Base-by-base conservation (phyloP, 2,113 vertebrate genomes). In the Ochotona princeps region DNA sequence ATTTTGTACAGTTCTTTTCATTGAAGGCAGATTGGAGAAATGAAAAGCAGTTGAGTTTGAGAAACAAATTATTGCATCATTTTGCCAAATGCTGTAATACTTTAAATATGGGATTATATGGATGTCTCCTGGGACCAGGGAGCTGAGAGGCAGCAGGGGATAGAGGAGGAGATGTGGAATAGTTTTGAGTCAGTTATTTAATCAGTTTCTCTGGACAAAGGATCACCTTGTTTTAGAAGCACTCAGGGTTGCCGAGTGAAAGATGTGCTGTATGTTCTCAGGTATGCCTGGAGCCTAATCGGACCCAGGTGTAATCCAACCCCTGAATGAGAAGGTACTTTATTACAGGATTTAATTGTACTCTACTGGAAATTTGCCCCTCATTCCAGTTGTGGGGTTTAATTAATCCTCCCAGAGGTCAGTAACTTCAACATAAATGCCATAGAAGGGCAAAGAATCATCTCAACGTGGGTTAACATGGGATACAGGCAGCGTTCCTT, bases 351-450 rank as follows among this genome's bases (percentile, higher is more conserved):
- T 75, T 91, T 92, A 78, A 90, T 88, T 80, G 28, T 60, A 70
- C 66, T 92, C 61, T 30, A 54, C 91, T 95, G 89, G 78, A 94
- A 92, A 87, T 92, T 78, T 78, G 20, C n/a, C 70, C n/a, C 26
- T 87, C 51, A 32, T 73, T 94, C 70, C 47, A 70, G 51, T 87
- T 84, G 51, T 87, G 74, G 65, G 84, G 87, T 93, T 94, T 96
- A 95, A 95, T 92, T 92, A 94, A 78, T 94, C 74, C 35, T 95
- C 32, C 73, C 81, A 84, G 73, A 92, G 92, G 91, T 92, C 73
- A 83, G 67, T 82, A 69, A 69, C 26, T 78, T 94, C 38, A 54
- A 91, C 72, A 70, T 60, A 74, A 91, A 95, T 35, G 63, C 81
- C 91, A 72, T 30, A 94, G 63, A 94, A 95, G 57, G 69, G 74